phyloP scores from a whole-genome alignment of 1,140 invertebrate genomes.

The Leptopilina boulardi region DNA sequence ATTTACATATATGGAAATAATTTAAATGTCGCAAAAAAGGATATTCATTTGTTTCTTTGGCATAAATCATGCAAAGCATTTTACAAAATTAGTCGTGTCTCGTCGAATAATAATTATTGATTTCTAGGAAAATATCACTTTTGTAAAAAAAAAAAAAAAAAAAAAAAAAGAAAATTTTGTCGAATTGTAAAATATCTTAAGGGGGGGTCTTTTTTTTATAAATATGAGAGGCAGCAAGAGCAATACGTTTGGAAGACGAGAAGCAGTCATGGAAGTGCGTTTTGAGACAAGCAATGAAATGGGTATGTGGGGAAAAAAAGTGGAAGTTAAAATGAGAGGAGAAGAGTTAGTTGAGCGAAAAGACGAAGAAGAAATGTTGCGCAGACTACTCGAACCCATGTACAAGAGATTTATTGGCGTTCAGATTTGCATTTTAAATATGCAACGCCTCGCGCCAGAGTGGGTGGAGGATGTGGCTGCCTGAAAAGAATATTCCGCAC shows the following conservation, averaged over 20 bases:
- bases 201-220: too few species aligned
- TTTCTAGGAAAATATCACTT: neutral
- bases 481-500: conserved; percentile 58
- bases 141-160: neutral
- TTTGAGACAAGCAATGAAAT: conserved; percentile 30
- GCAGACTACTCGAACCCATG: conserved; percentile 51
- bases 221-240: conserved; percentile 38
- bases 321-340: conserved; percentile 36
- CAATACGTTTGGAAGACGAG: neutral
- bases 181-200: too few species aligned
- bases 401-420: conserved; percentile 67
- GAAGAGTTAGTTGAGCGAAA: conserved; percentile 35
- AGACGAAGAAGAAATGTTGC: conserved; percentile 44
- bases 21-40: too few species aligned
- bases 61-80: too few species aligned
- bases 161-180: too few species aligned
- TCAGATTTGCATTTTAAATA: conserved; percentile 72
- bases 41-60: too few species aligned
- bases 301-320: conserved; percentile 20
- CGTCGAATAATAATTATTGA: too few species aligned
- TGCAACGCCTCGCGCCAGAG: conserved; percentile 55
- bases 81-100: too few species aligned
- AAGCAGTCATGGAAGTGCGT: conserved; percentile 4
- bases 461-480: conserved; percentile 59
- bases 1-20: too few species aligned